Conservation (phyloP, 1,140 invertebrate species). For the Diuraphis noxia region DNA sequence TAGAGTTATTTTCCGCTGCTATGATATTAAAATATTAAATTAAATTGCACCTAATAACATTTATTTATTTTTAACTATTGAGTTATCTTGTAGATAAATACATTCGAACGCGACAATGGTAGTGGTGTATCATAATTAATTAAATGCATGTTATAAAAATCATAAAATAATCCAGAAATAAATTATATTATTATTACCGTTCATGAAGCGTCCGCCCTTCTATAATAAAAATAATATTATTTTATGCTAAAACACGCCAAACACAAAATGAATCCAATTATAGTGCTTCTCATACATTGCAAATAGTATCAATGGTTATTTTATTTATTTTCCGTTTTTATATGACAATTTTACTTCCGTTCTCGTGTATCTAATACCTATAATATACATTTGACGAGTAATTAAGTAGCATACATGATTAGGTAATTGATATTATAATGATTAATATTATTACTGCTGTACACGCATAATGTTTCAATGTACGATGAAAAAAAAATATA, state of each 20-base stretch:
- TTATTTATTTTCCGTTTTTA: background rate
- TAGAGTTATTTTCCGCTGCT: background rate
- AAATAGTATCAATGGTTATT: background rate
- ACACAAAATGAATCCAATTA: background rate
- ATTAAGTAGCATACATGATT: background rate
- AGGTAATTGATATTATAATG: background rate
- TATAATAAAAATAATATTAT: background rate
- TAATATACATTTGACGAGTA: background rate
- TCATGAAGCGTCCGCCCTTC: background rate
- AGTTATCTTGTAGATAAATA: background rate
- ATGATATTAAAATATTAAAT: background rate
- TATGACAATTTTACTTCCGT: background rate
- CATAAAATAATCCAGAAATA: background rate
- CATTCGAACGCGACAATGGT: fast-evolving
- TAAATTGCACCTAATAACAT: background rate
- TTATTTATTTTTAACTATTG: background rate
- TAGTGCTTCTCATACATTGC: background rate
- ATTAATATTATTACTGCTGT: background rate
- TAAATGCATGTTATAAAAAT: background rate
- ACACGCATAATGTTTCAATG: background rate
- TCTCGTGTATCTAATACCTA: background rate
- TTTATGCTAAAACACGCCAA: background rate
- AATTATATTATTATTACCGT: background rate
- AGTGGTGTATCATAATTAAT: background rate
- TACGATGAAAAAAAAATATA: background rate